Evolutionary conservation across 2,797 vertebrate species (phyloP).

Genomic region (Eurystomus glaucurus): DNA sequence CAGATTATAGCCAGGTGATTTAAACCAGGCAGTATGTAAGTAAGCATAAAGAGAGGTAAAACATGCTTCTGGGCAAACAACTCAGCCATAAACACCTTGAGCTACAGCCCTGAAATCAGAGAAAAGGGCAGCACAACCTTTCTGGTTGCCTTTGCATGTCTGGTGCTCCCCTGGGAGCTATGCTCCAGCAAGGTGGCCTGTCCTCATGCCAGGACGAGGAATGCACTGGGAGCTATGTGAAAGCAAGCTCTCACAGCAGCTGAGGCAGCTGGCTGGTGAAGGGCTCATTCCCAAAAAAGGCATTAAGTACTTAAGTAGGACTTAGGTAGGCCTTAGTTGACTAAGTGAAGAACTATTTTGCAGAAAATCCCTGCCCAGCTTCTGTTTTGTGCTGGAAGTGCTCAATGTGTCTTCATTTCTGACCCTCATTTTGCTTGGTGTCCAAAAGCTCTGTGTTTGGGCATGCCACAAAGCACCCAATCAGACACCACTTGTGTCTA

Average conservation of each 20-base stretch:
- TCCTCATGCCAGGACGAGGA: accelerated
- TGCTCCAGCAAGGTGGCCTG: neutral
- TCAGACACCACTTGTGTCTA: neutral
- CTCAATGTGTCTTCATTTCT: neutral
- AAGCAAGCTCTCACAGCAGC: neutral
- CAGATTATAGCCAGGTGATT: neutral
- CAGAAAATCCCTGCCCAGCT: slow-evolving; percentile 37
- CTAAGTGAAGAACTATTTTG: slow-evolving; percentile 31
- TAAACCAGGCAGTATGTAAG: neutral
- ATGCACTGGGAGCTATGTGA: neutral
- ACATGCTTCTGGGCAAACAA: neutral
- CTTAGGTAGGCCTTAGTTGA: slow-evolving; percentile 49
- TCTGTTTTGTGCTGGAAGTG: neutral
- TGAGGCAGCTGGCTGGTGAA: neutral
- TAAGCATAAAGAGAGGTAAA: neutral
- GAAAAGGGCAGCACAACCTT: neutral
- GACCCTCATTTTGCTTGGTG: neutral
- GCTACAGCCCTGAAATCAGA: neutral
- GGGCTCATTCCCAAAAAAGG: neutral
- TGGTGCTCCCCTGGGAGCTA: accelerated
- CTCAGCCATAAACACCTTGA: neutral
- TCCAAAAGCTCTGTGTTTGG: neutral
- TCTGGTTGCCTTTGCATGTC: neutral
- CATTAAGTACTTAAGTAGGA: slow-evolving; percentile 59
- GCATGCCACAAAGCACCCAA: neutral